A percentile compares a stretch with the other conserved stretches of the same genome.
Evolutionary conservation across 1,140 invertebrate genomes (phyloP).

Genomic region (Leptonema lineaticorne): DNA sequence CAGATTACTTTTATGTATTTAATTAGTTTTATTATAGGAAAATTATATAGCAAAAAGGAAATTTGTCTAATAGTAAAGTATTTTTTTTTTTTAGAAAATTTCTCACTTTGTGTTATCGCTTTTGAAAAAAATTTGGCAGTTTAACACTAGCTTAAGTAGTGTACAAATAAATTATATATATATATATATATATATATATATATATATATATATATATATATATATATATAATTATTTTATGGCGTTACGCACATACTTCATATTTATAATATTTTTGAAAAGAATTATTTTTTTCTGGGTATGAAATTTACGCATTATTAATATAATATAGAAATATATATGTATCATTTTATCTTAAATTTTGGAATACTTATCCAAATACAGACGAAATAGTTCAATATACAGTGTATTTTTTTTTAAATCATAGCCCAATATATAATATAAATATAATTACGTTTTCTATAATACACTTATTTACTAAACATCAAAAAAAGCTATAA

Average conservation of each 20-base stretch:
- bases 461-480: not conserved
- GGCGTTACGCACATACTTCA: not conserved
- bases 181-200: not conserved
- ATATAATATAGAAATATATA: no score
- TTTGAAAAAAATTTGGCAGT: conserved; percentile 5
- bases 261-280: not conserved
- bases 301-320: no score
- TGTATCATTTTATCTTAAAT: not conserved
- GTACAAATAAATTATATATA: not conserved
- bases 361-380: no score
- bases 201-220: not conserved
- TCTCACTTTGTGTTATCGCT: not conserved
- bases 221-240: not conserved
- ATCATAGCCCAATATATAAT: no score
- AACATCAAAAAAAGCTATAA: conserved; percentile 17
- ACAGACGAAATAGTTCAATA: no score
- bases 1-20: not conserved
- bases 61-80: not conserved
- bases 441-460: not conserved
- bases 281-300: not conserved
- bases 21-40: not conserved
- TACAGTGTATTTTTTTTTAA: no score
- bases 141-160: not conserved
- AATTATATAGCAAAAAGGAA: not conserved
- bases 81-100: not conserved